Conservation (phyloP, 2,888 invertebrate genomes). For the Spialia ferax region DNA sequence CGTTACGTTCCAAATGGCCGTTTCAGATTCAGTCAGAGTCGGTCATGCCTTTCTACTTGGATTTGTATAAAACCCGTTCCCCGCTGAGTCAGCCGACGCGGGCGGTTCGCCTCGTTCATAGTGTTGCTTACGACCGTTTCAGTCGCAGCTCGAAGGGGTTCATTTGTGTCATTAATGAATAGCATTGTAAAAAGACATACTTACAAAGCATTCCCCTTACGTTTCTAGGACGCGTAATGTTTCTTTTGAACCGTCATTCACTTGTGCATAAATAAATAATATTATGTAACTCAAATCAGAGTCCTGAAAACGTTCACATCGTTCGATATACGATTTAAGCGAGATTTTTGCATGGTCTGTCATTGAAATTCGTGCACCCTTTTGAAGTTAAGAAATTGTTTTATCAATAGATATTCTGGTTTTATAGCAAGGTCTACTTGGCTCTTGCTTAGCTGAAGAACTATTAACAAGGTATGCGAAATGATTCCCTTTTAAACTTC, state of each 20-base stretch:
- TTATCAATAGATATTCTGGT: not conserved
- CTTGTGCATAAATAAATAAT: slow-evolving; percentile 70
- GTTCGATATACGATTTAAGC: not conserved
- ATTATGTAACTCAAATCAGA: slow-evolving; percentile 63
- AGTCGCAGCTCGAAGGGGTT: slow-evolving; percentile 42
- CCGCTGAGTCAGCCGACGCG: slow-evolving; percentile 19
- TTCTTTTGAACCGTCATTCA: slow-evolving; percentile 64
- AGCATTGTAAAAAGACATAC: slow-evolving; percentile 59
- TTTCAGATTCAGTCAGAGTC: slow-evolving; percentile 20
- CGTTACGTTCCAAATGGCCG: slow-evolving; percentile 13
- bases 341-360: not conserved
- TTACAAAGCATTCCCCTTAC: slow-evolving; percentile 56
- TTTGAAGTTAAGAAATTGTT: not conserved
- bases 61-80: slow-evolving; percentile 22
- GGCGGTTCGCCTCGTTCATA: slow-evolving; percentile 27
- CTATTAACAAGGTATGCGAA: too few species aligned
- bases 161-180: slow-evolving; percentile 53
- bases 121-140: slow-evolving; percentile 29
- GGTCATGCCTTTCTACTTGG: slow-evolving; percentile 19
- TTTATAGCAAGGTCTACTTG: not conserved
- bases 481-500: too few species aligned
- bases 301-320: not conserved
- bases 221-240: slow-evolving; percentile 55
- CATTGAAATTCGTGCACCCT: not conserved
- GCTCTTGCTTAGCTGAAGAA: not conserved